Base-by-base conservation (phyloP, 2,888 invertebrate species). In the Rhagonycha lutea region DNA sequence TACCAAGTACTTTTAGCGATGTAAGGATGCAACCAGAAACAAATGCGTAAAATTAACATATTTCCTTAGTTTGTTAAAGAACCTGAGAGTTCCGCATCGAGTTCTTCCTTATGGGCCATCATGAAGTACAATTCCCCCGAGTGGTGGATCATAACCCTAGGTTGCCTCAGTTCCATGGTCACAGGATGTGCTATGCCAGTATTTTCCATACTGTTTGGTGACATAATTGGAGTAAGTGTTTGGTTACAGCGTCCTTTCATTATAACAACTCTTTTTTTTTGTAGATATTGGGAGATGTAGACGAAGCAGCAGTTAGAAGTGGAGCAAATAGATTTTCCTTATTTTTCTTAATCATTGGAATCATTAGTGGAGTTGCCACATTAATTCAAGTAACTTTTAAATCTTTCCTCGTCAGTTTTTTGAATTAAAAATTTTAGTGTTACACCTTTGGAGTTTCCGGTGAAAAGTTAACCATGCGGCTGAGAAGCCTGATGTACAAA, bases 101-200 rank as follows among this genome's bases (percentile, higher is more conserved):
- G 29, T 3, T 74, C 78, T 14, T 72, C 77, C 2, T 68, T 80
- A 81, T 82, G 84, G 81, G 86, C 86, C 67, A 90, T 94, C 3
- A 82, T 94, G 32, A 88, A 87, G 77, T 88, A 93, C 75, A 94
- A 94, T 84, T 84, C 88, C n/a, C 91, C 92, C 0, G 95, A 95
- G 86, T 93, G 93, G 93, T 89, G 89, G 47, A 90, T 90, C 2
- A 89, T 94, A n/a, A 81, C 90, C 0, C 78, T 90, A 0, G 95
- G 93, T 4, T 91, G 91, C 76, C n/a, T 92, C 0, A 89, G 91
- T 24, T 91, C 94, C 0, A 82, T 92, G 0, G 82, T 92, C 14
- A 92, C 92, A 85, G 95, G 95, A 1, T 91, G 91, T 81, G 90
- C 92, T 11, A 93, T 93, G 91, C 95, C 95, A 0, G 82, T 93